A percentile compares a stretch with the other conserved stretches of the same genome.
Conservation (phyloP, 2,888 invertebrate genomes). For the Oithona nana region DNA sequence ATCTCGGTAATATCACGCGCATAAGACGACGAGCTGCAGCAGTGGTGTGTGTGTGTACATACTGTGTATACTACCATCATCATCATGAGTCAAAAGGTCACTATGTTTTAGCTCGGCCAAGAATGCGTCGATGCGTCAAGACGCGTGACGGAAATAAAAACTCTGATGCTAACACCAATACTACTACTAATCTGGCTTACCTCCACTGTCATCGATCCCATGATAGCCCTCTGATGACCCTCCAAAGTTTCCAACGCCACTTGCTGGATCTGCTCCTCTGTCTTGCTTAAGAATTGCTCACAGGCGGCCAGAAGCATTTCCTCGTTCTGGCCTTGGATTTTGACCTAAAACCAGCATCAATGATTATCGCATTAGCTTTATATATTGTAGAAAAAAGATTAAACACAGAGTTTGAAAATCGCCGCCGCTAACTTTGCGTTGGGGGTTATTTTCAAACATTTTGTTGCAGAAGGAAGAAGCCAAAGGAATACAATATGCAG, state of each 20-base stretch:
- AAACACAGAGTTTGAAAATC: too few species aligned
- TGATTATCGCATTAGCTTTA: neutral
- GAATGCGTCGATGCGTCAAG: neutral
- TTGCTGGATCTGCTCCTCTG: conserved; percentile 67
- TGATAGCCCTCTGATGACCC: conserved; percentile 83
- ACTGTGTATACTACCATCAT: too few species aligned
- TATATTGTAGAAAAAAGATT: too few species aligned
- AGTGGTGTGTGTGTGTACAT: too few species aligned
- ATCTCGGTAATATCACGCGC: neutral
- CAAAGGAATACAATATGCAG: too few species aligned
- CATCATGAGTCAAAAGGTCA: neutral
- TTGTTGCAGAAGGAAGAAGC: too few species aligned
- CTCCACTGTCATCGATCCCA: conserved; percentile 92
- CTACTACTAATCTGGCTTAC: conserved; percentile 27
- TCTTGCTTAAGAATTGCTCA: conserved; percentile 79
- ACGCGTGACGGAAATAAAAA: neutral
- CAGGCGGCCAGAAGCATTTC: conserved; percentile 78
- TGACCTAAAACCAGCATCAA: conserved; percentile 37
- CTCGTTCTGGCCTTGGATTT: conserved; percentile 70
- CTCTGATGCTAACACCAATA: too few species aligned
- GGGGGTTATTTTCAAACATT: too few species aligned
- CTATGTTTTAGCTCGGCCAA: neutral
- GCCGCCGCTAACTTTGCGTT: too few species aligned
- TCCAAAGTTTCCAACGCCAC: conserved; percentile 78
- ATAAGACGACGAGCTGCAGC: neutral